phyloP scores from a whole-genome alignment of 1,140 invertebrate species.

The Dreissena polymorpha region DNA sequence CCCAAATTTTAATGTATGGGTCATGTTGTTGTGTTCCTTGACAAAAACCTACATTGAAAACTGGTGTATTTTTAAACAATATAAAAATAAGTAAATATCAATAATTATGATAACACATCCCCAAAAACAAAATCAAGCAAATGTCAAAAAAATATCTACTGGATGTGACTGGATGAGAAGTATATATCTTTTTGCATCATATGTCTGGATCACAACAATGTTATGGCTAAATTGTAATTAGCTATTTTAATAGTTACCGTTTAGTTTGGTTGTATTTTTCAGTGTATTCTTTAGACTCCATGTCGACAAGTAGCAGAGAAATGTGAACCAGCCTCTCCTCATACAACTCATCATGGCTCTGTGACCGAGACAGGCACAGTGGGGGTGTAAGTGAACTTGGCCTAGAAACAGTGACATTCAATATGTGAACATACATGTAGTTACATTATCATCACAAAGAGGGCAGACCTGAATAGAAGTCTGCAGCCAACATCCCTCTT shows the following conservation, averaged over 20 bases:
- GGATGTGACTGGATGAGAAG: background rate
- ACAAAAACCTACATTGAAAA: no score
- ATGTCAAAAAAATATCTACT: no score
- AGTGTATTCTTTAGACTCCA: conserved; percentile 82
- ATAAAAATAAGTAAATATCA: no score
- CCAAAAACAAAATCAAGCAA: no score
- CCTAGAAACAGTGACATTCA: conserved; percentile 16
- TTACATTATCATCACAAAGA: background rate
- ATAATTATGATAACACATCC: no score
- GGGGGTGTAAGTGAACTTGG: conserved; percentile 89
- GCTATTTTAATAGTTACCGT: background rate
- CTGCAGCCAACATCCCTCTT: background rate
- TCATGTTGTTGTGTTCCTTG: no score
- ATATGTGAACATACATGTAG: background rate
- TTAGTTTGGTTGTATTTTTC: conserved; percentile 81
- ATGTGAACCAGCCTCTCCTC: conserved; percentile 83
- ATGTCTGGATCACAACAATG: background rate
- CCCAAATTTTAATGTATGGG: no score
- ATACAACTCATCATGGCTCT: conserved; percentile 50
- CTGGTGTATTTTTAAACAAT: no score
- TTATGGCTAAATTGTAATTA: background rate
- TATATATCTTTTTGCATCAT: background rate
- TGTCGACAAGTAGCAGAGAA: conserved; percentile 83
- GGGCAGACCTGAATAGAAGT: background rate
- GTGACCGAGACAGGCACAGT: conserved; percentile 77